A percentile compares a stretch with the other conserved stretches of the same genome.
These are phyloP conservation scores for Zygothrica quintamaculata DNA, from an alignment of 2,888 invertebrate species.

Conservation along the genomic window DNA sequence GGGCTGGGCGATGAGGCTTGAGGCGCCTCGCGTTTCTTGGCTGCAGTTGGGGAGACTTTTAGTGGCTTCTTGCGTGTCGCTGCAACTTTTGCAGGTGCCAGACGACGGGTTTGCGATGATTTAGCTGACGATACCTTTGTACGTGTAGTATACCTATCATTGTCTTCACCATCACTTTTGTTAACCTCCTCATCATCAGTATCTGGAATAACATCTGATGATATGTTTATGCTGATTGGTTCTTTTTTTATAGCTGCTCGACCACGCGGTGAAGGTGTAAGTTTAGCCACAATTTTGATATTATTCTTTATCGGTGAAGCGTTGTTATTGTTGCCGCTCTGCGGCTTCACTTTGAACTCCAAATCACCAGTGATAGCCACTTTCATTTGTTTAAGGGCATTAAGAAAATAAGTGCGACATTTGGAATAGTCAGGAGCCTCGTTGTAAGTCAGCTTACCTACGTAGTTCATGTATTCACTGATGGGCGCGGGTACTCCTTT, in stretches of 20 bases:
- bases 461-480: constrained; percentile 88
- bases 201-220: constrained; percentile 56
- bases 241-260: constrained; percentile 30
- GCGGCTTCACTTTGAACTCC: constrained; percentile 76
- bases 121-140: constrained; percentile 35
- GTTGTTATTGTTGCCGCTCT: constrained; percentile 44
- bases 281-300: constrained; percentile 11
- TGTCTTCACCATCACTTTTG: constrained; percentile 18
- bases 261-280: constrained; percentile 1
- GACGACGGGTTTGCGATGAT: constrained; percentile 6
- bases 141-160: constrained; percentile 34
- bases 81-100: constrained; percentile 18
- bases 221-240: constrained; percentile 28
- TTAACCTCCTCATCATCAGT: constrained; percentile 74
- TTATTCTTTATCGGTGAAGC: constrained; percentile 50
- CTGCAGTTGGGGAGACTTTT: constrained; percentile 42
- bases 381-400: constrained; percentile 88
- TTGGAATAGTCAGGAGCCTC: constrained; percentile 90
- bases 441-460: constrained; percentile 88
- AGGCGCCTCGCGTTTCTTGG: constrained; percentile 41
- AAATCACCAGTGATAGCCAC: constrained; percentile 87
- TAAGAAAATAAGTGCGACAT: constrained; percentile 88
- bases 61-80: constrained; percentile 27
- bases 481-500: constrained; percentile 86
- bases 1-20: constrained; percentile 41